Evolutionary conservation across 2,113 vertebrate genomes (phyloP), one percentile per base, ranked within the genome.

Genomic region (Chaetura pelagica): DNA sequence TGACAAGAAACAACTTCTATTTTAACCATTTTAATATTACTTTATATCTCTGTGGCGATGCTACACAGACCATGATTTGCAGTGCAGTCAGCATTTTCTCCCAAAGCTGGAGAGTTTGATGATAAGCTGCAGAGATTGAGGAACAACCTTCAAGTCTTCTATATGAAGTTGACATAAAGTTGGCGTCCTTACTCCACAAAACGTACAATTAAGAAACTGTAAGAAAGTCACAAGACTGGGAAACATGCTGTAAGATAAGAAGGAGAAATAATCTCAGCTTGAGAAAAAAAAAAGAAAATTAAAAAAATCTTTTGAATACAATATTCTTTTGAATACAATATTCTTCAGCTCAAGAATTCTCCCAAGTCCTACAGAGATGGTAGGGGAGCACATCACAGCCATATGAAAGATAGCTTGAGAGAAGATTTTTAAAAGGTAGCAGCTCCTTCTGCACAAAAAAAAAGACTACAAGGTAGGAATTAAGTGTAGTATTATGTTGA

Each of bases 91-190:
- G 73, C 48, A 48, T 17, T 51, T 92, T 48, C 38, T 78, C 42
- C 42, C 24, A 62, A 78, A 92, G 59, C 13, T 46, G 44, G 55
- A 51, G 48, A 66, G 24, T 68, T 52, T 55, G 69, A 87, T 78
- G 61, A 72, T 67, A 87, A 91, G 34, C 76, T 87, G 80, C n/a
- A 87, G 73, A 89, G 61, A 74, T 59, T 0, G 0, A 96, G 84
- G 66, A 87, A 74, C 55, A 84, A 93, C 34, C 57, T 93, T 84
- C 38, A 89, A 32, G 69, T 46, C 57, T 96, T 91, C 52, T 80
- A 94, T 64, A 72, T 68, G 66, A 40, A 95, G 26, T 1, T 89
- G 52, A 68, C 62, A 66, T 54, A 52, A 91, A 69, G 5, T 74
- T 93, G 94, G n/a, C 74, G 57, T 57, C 55, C 57, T 95, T 72